Evolutionary conservation across 2,888 invertebrate species (phyloP).

Genomic region (Resseliella maxima): DNA sequence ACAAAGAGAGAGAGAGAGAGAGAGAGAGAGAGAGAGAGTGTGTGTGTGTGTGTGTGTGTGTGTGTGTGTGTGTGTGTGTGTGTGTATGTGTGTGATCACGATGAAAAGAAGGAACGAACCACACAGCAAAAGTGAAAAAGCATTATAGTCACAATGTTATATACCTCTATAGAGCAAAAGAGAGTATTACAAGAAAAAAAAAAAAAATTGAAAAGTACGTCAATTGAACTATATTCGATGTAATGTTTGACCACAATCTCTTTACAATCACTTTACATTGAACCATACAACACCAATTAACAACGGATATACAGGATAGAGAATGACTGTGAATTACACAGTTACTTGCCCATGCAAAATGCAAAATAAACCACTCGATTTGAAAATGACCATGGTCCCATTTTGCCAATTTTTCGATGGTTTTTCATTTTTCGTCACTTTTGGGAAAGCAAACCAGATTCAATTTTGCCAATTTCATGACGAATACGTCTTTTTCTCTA

Average conservation of each 20-base stretch:
- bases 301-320: slow-evolving; percentile 48
- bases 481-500: no score
- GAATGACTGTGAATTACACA: slow-evolving; percentile 24
- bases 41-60: no score
- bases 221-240: neutral
- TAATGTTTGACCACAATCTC: slow-evolving; percentile 39
- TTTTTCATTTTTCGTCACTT: neutral
- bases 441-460: slow-evolving; percentile 48
- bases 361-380: neutral
- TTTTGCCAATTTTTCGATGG: neutral
- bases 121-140: no score
- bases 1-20: neutral
- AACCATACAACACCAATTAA: slow-evolving; percentile 34
- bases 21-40: neutral
- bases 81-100: neutral
- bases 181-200: no score
- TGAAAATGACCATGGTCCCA: slow-evolving; percentile 39
- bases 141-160: no score
- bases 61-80: no score
- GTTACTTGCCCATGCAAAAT: neutral
- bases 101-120: no score
- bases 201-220: neutral
- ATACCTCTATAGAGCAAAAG: no score
- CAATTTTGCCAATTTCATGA: slow-evolving; percentile 8
- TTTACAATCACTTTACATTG: slow-evolving; percentile 49